These are phyloP conservation scores for Acrocera orbiculus DNA, from an alignment of 2,888 invertebrate species.

Conservation along the genomic window DNA sequence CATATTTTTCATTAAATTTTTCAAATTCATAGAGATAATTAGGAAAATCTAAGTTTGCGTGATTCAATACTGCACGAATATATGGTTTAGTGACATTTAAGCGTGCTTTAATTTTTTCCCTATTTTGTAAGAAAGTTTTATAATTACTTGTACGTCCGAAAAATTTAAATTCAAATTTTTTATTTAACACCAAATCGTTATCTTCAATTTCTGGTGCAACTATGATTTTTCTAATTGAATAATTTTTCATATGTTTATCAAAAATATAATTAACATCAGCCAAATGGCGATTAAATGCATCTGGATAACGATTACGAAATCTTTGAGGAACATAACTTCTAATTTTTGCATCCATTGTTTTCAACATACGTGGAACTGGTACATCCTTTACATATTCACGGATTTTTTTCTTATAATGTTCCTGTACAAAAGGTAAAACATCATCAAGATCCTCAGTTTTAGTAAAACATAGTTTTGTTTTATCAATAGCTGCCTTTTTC, in stretches of 20 bases:
- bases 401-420: slow-evolving; percentile 36
- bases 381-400: slow-evolving; percentile 39
- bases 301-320: slow-evolving; percentile 38
- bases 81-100: slow-evolving; percentile 45
- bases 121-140: slow-evolving; percentile 37
- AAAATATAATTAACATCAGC: slow-evolving; percentile 38
- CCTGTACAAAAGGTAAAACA: slow-evolving; percentile 33
- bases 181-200: slow-evolving; percentile 31
- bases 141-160: slow-evolving; percentile 45
- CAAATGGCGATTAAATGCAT: slow-evolving; percentile 34
- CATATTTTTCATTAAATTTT: slow-evolving; percentile 11
- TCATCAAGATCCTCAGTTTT: slow-evolving; percentile 30
- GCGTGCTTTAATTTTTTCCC: slow-evolving; percentile 36
- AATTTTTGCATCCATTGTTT: slow-evolving; percentile 43
- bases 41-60: slow-evolving; percentile 28
- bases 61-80: slow-evolving; percentile 33
- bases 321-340: slow-evolving; percentile 36
- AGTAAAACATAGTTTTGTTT: slow-evolving; percentile 20
- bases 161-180: slow-evolving; percentile 36
- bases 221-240: slow-evolving; percentile 46
- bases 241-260: slow-evolving; percentile 40
- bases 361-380: slow-evolving; percentile 42
- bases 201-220: slow-evolving; percentile 38
- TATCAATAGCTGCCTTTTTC: slow-evolving; percentile 20
- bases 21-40: slow-evolving; percentile 24